Percentiles rank a stretch among this genome's conserved stretches.
Evolutionary conservation across 37 sponge, comb jelly and placozoan species (phyloP).

Genomic region (Hexactinellida sp.): DNA sequence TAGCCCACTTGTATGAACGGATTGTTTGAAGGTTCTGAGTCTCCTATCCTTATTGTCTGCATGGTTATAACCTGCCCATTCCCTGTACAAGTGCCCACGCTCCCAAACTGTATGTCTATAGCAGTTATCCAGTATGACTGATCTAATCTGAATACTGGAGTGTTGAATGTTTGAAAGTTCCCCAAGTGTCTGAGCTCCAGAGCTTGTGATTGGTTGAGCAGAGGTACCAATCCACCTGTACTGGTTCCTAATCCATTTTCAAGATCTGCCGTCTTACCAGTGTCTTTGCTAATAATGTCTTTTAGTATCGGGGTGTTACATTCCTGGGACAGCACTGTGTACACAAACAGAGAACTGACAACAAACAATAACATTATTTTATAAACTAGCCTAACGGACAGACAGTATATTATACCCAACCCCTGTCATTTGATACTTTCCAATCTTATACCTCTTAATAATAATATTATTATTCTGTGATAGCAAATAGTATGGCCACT

Average conservation of each 20-base stretch:
- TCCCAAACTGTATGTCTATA: not conserved
- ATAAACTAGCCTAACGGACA: too few species aligned
- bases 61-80: not conserved
- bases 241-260: not conserved
- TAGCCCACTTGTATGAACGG: not conserved
- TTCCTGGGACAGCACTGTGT: not conserved
- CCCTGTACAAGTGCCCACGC: not conserved
- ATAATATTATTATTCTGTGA: too few species aligned
- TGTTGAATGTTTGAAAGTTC: not conserved
- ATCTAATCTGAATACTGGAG: not conserved
- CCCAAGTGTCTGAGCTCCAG: not conserved
- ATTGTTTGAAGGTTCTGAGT: not conserved
- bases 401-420: too few species aligned
- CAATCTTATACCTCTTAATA: too few species aligned
- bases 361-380: not conserved
- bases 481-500: too few species aligned
- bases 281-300: not conserved
- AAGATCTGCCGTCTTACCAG: not conserved
- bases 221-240: not conserved
- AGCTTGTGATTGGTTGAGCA: not conserved
- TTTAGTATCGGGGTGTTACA: not conserved
- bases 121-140: not conserved
- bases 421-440: too few species aligned
- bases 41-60: not conserved
- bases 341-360: too few species aligned